Percentiles rank a stretch among this genome's conserved stretches.
Conservation (phyloP, 2,888 invertebrate species). For the Acanthoscelides obtectus region DNA sequence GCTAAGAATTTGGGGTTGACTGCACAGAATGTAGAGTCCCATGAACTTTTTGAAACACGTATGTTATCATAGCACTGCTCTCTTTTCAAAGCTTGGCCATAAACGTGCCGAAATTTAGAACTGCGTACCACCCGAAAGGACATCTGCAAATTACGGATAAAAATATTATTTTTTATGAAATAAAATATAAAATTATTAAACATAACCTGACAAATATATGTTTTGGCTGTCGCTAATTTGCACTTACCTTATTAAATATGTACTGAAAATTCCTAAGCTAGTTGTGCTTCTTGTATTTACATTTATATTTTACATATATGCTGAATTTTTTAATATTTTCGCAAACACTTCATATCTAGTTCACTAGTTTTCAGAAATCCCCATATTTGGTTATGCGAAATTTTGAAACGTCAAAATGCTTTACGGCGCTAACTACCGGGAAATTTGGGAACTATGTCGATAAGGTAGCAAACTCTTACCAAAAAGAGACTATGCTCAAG, state of each 20-base stretch:
- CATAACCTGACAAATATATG: slow-evolving; percentile 36
- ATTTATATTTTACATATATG: slow-evolving; percentile 25
- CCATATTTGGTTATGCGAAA: slow-evolving; percentile 50
- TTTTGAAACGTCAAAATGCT: slow-evolving; percentile 44
- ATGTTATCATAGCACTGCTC: slow-evolving; percentile 98
- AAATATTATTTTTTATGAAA: neutral
- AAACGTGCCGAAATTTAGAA: slow-evolving; percentile 97
- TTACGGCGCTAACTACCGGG: slow-evolving; percentile 10
- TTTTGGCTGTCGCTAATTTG: slow-evolving; percentile 18
- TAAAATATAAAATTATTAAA: slow-evolving; percentile 20
- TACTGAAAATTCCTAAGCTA: slow-evolving; percentile 16
- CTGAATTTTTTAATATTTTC: slow-evolving; percentile 22
- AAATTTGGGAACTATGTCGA: slow-evolving; percentile 8
- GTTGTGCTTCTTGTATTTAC: slow-evolving; percentile 23
- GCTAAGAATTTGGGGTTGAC: slow-evolving; percentile 98
- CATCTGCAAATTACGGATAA: slow-evolving; percentile 56
- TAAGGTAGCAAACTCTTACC: neutral
- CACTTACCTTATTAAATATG: slow-evolving; percentile 24
- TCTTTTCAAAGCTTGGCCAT: slow-evolving; percentile 83
- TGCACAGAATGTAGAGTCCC: slow-evolving; percentile 98
- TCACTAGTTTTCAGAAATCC: slow-evolving; percentile 40
- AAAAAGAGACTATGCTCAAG: no score
- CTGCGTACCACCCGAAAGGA: slow-evolving; percentile 95
- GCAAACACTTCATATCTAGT: slow-evolving; percentile 39
- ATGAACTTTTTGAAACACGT: slow-evolving; percentile 93